Evolutionary conservation across 2,113 vertebrate genomes (phyloP).

Genomic region (Tautogolabrus adspersus): DNA sequence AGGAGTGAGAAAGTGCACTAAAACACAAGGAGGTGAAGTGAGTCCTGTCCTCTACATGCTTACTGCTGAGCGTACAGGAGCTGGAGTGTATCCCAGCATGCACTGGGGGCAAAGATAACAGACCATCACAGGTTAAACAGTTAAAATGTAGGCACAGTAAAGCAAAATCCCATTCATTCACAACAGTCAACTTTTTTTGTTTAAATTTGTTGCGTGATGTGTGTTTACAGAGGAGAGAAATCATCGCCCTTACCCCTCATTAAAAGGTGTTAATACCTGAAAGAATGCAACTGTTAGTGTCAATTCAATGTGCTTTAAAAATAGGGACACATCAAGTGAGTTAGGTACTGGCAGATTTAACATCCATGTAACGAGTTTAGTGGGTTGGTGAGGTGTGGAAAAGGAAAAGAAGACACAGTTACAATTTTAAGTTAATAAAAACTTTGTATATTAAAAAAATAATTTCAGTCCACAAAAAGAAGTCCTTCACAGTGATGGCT

Average conservation of each 20-base stretch:
- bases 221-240: background rate
- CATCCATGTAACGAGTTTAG: background rate
- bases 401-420: background rate
- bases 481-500: constrained; percentile 60
- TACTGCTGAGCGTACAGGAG: background rate
- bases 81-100: constrained; percentile 25
- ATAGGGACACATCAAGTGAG: background rate
- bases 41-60: background rate
- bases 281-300: background rate
- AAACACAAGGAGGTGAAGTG: background rate
- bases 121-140: background rate
- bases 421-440: constrained; percentile 61
- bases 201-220: background rate
- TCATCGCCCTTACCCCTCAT: background rate
- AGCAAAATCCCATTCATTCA: background rate
- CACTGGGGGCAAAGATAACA: background rate
- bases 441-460: constrained; percentile 28
- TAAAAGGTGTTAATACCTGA: background rate
- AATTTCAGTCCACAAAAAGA: constrained; percentile 35
- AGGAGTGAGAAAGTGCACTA: background rate
- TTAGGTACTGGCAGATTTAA: constrained; percentile 2
- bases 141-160: background rate
- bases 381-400: background rate
- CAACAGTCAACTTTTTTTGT: background rate
- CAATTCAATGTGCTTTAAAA: background rate